phyloP scores from a whole-genome alignment of 2,888 invertebrate genomes.

The Pollenia amentaria region DNA sequence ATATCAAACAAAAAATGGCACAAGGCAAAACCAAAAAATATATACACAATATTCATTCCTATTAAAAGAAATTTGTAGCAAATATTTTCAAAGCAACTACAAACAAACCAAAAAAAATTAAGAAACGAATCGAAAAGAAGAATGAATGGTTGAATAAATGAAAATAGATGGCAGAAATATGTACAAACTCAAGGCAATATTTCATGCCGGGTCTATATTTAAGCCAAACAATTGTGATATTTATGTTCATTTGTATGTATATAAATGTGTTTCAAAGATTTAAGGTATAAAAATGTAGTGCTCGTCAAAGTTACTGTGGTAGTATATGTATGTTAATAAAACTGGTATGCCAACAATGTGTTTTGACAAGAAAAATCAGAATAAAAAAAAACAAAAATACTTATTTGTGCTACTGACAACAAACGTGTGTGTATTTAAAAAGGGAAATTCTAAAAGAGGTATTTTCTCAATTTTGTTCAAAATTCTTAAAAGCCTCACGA shows the following conservation, averaged over 20 bases:
- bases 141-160: not conserved
- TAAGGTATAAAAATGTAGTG: not conserved
- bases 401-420: slow-evolving; percentile 1
- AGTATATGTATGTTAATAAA: slow-evolving; percentile 45
- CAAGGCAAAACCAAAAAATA: slow-evolving; percentile 23
- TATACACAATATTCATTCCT: slow-evolving; percentile 19
- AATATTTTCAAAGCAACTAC: slow-evolving; percentile 28
- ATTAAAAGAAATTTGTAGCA: slow-evolving; percentile 1
- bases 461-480: too few relatives aligned
- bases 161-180: slow-evolving; percentile 59
- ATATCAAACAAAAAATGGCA: slow-evolving; percentile 26
- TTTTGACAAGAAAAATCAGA: slow-evolving; percentile 51
- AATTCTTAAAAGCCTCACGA: too few relatives aligned
- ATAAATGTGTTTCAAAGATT: not conserved
- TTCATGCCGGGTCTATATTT: slow-evolving; percentile 34
- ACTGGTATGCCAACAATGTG: slow-evolving; percentile 53
- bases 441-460: too few relatives aligned
- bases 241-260: not conserved
- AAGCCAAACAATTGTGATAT: not conserved
- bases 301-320: not conserved
- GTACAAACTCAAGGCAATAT: slow-evolving; percentile 51
- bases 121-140: slow-evolving; percentile 22
- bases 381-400: slow-evolving; percentile 2
- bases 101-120: slow-evolving; percentile 18
- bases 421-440: slow-evolving; percentile 8